Conservation (phyloP, 2,888 invertebrate species). For the Coelogynopora nodosa region DNA sequence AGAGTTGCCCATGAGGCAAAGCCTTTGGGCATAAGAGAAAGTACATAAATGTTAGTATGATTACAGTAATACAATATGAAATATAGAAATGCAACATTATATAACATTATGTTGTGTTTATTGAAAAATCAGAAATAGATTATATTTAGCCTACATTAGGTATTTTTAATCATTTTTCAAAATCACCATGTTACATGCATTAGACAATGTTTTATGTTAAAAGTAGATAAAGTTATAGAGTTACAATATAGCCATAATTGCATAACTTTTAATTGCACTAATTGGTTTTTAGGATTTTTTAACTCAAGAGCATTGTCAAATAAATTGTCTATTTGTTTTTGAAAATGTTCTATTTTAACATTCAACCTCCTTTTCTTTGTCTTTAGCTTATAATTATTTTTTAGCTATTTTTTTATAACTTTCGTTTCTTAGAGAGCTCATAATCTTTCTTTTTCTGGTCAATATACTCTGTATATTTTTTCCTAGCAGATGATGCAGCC, state of each 20-base stretch:
- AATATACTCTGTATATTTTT: background rate
- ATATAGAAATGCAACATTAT: too few species aligned
- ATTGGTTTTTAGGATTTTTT: background rate
- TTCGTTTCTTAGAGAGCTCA: background rate
- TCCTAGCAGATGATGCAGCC: conserved; percentile 15
- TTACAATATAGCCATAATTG: background rate
- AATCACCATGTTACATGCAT: background rate
- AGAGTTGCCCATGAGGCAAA: background rate
- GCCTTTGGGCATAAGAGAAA: background rate
- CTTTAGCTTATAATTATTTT: background rate
- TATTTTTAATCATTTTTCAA: background rate
- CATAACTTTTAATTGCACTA: background rate
- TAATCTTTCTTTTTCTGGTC: background rate
- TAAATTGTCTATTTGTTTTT: conserved; percentile 6
- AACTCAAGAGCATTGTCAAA: conserved; percentile 18
- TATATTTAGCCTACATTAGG: background rate
- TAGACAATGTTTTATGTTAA: background rate
- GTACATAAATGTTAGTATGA: background rate
- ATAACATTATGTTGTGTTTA: background rate
- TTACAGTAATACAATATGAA: conserved; percentile 12
- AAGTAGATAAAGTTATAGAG: background rate
- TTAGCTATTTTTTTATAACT: background rate
- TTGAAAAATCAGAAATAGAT: background rate
- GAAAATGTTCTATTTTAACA: conserved; percentile 3
- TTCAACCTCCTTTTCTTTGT: background rate